These are phyloP conservation scores for Gallinago nigripennis DNA, from an alignment of 2,797 vertebrate genomes.

Conservation along the genomic window DNA sequence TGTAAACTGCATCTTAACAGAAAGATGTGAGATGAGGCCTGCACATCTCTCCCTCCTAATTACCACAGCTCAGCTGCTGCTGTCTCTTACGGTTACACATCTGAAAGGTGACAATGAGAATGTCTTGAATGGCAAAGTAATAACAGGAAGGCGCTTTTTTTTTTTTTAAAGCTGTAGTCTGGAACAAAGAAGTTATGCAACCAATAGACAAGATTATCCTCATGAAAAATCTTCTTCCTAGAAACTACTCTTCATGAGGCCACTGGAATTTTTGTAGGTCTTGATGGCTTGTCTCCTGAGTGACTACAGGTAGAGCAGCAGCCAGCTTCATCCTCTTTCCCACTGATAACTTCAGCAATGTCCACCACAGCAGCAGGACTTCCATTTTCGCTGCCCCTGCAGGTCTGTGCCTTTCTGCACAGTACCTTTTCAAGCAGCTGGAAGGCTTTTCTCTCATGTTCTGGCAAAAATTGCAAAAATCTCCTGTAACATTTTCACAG, in stretches of 20 bases:
- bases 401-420: background rate
- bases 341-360: rapidly evolving
- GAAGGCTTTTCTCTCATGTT: background rate
- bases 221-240: background rate
- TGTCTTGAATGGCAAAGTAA: constrained; percentile 24
- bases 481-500: background rate
- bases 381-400: background rate
- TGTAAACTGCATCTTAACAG: constrained; percentile 40
- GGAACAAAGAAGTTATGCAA: constrained; percentile 26
- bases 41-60: constrained; percentile 53
- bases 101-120: constrained; percentile 62
- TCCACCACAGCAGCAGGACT: background rate
- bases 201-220: background rate
- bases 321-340: background rate
- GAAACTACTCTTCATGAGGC: background rate
- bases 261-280: background rate
- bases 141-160: background rate
- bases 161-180: background rate
- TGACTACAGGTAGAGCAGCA: background rate
- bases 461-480: background rate
- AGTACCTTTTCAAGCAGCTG: background rate
- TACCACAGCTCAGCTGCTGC: constrained; percentile 61
- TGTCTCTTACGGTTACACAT: constrained; percentile 54
- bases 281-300: background rate
- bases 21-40: constrained; percentile 21